phyloP scores from a whole-genome alignment of 2,113 vertebrate genomes.

The Platycercus adscitus region DNA sequence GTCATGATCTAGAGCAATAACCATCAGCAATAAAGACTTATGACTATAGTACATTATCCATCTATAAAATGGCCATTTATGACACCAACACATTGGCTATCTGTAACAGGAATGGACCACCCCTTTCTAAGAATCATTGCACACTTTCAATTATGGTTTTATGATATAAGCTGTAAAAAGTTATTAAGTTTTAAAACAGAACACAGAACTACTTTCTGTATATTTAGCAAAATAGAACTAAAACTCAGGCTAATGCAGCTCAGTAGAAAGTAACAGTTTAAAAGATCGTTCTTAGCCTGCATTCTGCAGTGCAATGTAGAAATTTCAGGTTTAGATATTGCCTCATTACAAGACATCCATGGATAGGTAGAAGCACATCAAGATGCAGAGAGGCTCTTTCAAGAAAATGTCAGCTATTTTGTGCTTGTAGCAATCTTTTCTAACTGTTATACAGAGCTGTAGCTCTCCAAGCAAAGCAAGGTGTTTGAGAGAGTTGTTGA shows the following conservation, averaged over 20 bases:
- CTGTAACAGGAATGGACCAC: slow-evolving; percentile 60
- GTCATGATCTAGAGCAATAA: slow-evolving; percentile 83
- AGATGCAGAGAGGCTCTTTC: not conserved
- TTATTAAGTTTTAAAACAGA: slow-evolving; percentile 47
- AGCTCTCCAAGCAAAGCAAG: not conserved
- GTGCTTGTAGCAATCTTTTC: not conserved
- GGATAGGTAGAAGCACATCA: not conserved
- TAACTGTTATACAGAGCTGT: not conserved
- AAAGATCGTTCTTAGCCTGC: not conserved
- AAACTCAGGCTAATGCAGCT: not conserved
- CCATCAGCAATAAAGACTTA: slow-evolving; percentile 84
- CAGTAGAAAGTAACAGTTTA: not conserved
- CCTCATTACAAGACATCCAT: not conserved
- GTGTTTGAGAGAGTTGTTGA: not conserved
- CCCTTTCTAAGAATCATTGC: slow-evolving; percentile 64
- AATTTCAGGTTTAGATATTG: not conserved
- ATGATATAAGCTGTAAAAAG: slow-evolving; percentile 62
- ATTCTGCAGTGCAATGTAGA: not conserved
- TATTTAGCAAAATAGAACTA: slow-evolving; percentile 19
- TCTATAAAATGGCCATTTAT: slow-evolving; percentile 82
- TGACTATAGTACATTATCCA: slow-evolving; percentile 80
- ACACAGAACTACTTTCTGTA: not conserved
- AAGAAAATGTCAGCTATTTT: not conserved
- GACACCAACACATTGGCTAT: slow-evolving; percentile 65
- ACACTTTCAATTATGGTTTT: slow-evolving; percentile 58